phyloP scores from a whole-genome alignment of 2,113 vertebrate species.

The Aegypius monachus region DNA sequence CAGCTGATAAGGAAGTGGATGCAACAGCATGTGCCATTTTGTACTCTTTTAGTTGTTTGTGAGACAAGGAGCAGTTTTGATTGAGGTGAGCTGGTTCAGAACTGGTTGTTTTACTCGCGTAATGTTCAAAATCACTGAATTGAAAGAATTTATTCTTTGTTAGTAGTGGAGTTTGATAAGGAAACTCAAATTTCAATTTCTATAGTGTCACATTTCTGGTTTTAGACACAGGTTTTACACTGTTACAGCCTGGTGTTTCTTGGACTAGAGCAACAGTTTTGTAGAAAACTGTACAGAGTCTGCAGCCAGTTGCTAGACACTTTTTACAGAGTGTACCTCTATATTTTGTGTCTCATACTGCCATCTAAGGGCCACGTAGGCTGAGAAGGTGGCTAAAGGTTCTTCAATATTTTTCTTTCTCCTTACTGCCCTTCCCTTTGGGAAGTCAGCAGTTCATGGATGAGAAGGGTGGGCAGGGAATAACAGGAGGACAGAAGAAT shows the following conservation, averaged over 20 bases:
- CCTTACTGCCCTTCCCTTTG: not conserved
- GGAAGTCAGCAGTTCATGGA: not conserved
- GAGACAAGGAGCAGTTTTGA: not conserved
- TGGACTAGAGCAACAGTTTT: not conserved
- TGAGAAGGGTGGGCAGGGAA: not conserved
- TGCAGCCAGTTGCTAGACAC: not conserved
- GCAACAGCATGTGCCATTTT: fast-evolving
- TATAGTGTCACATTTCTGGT: fast-evolving
- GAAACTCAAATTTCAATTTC: not conserved
- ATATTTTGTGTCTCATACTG: constrained; percentile 27
- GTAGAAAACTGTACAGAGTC: not conserved
- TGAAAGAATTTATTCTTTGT: not conserved
- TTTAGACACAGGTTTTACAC: not conserved
- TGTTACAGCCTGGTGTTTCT: not conserved
- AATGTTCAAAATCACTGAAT: not conserved
- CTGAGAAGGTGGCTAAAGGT: not conserved
- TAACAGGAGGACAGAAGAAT: not conserved
- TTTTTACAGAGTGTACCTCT: not conserved
- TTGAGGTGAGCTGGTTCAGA: not conserved
- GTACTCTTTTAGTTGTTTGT: not conserved
- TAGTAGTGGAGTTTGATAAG: not conserved
- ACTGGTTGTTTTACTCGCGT: fast-evolving
- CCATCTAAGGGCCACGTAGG: constrained; percentile 20
- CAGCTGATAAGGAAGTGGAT: not conserved
- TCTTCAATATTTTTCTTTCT: not conserved